phyloP scores from a whole-genome alignment of 2,113 vertebrate genomes.

The mouse (Mus musculus) region GRCm39 chr19:4631001-4631500 shows the following conservation, averaged over 20 bases:
- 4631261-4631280: background rate
- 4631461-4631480: background rate
- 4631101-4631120: background rate
- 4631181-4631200: background rate
- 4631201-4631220: background rate
- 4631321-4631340: background rate
- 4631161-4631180: background rate
- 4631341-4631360: no score
- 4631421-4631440: background rate
- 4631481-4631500: background rate
- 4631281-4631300: background rate
- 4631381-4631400: background rate
- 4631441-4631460: background rate
- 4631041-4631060: background rate
- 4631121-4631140: background rate
- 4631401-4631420: background rate
- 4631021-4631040: background rate
- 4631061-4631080: background rate
- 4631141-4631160: background rate
- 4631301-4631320: background rate
- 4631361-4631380: background rate
- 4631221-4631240: background rate
- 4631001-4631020: background rate
- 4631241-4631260: background rate
- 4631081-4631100: background rate